phyloP scores from a whole-genome alignment of 2,797 vertebrate genomes.

The Hybognathus amarus region DNA sequence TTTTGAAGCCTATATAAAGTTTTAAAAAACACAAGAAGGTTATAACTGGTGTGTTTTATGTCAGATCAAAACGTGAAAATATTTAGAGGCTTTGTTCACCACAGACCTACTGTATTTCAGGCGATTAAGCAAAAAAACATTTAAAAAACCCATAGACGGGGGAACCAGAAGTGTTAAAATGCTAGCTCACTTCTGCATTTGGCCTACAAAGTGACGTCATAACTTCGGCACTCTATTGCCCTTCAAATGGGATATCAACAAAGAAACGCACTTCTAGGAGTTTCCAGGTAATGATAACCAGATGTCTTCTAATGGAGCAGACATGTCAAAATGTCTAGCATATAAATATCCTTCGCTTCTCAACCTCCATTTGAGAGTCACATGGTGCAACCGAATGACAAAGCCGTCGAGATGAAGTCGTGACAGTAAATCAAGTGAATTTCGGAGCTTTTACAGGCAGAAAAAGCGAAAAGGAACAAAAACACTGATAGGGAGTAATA shows the following conservation, averaged over 20 bases:
- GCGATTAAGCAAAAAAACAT: no score
- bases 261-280: not conserved
- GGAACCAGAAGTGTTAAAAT: no score
- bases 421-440: constrained; percentile 43
- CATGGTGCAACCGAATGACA: constrained; percentile 34
- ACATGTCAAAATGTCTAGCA: not conserved
- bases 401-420: constrained; percentile 35
- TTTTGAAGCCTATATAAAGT: no score
- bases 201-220: no score
- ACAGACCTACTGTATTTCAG: no score
- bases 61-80: no score
- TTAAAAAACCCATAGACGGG: no score
- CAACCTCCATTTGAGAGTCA: constrained; percentile 13
- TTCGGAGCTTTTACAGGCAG: constrained; percentile 22
- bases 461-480: constrained; percentile 28
- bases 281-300: constrained; percentile 29
- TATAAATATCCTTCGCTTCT: constrained; percentile 25
- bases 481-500: constrained; percentile 46
- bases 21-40: no score
- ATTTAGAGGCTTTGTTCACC: no score
- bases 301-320: constrained; percentile 38
- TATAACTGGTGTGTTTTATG: no score
- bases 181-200: no score
- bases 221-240: not conserved
- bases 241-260: not conserved